Base-by-base conservation (phyloP, 2,113 vertebrate species). In the Syrrhaptes paradoxus region DNA sequence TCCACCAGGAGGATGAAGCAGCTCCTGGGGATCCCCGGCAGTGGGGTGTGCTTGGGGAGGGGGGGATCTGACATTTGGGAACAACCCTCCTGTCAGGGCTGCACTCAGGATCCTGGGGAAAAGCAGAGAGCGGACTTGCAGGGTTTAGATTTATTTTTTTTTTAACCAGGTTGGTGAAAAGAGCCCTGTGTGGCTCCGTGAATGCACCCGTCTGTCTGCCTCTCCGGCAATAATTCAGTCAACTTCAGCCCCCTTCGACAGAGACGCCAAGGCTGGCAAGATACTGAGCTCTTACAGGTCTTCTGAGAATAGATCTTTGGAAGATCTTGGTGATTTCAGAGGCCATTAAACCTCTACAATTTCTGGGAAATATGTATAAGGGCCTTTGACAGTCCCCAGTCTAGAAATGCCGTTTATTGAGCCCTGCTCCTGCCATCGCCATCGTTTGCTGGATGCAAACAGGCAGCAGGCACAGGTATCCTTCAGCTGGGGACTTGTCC, bases 11-110 rank as follows among this genome's bases (percentile, higher is more conserved):
- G 17, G 24, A 38, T 6, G 36, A 4, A 90, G 72, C 17, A 17
- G 38, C 10, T 21, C 10, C 2, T 5, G 26, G 49, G 58, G 32
- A 58, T 14, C 70, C 0, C 0, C 0, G 3, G n/a, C 0, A 2
- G 29, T 4, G 29, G 25, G 12, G 13, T 32, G n/a, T 59, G 28
- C 48, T 36, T 3, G 0, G 18, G 24, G 31, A 86, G 5, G 4
- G 12, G 6, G 21, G 14, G 13, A 41, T 18, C 62, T 16, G 20
- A 3, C 0, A 0, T 57, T 31, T 26, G 61, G 55, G 46, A 52
- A 12, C 7, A 13, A 84, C 59, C 41, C 1, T 0, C 1, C 0
- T 54, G 13, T 45, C 24, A 4, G 55, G 5, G 31, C 26, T 28
- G 61, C 31, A 21, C 48, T 90, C 17, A 17, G 74, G 62, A 57